Evolutionary conservation across 2,888 invertebrate species (phyloP).

Genomic region (Cylindroiulus punctatus): DNA sequence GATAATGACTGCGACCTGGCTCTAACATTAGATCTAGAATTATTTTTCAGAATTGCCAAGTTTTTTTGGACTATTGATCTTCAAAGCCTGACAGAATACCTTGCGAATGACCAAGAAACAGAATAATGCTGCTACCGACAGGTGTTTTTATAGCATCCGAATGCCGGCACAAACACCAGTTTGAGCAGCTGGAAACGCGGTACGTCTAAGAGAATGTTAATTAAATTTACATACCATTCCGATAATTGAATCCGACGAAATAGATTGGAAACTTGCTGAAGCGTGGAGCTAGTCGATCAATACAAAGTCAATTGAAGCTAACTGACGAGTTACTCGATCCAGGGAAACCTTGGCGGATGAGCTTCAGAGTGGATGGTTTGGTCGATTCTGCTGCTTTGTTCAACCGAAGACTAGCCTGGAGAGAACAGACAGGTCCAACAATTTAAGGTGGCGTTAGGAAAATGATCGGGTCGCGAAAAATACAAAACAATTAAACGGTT

Average conservation of each 20-base stretch:
- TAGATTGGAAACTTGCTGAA: conserved; percentile 8
- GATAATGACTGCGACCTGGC: no score
- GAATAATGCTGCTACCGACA: background rate
- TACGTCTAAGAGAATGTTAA: background rate
- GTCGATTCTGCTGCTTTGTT: background rate
- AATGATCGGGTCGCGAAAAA: conserved; percentile 18
- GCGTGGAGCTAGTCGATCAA: background rate
- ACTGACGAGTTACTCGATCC: background rate
- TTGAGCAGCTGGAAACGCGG: background rate
- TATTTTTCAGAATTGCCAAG: background rate
- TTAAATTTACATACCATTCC: conserved; percentile 25
- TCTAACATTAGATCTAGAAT: background rate
- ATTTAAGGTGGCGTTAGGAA: conserved; percentile 36
- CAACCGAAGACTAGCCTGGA: background rate
- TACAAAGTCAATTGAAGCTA: background rate
- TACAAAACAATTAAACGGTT: conserved; percentile 43
- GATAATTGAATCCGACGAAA: conserved; percentile 8
- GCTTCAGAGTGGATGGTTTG: background rate
- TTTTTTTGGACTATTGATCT: background rate
- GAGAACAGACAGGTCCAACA: conserved; percentile 21
- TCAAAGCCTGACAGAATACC: background rate
- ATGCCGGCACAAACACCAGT: background rate
- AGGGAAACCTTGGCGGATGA: background rate
- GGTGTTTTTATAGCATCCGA: background rate
- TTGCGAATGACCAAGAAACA: background rate